Evolutionary conservation across 2,888 invertebrate genomes (phyloP), one percentile per base, ranked within the genome.

Genomic region (Chouioia cunea): DNA sequence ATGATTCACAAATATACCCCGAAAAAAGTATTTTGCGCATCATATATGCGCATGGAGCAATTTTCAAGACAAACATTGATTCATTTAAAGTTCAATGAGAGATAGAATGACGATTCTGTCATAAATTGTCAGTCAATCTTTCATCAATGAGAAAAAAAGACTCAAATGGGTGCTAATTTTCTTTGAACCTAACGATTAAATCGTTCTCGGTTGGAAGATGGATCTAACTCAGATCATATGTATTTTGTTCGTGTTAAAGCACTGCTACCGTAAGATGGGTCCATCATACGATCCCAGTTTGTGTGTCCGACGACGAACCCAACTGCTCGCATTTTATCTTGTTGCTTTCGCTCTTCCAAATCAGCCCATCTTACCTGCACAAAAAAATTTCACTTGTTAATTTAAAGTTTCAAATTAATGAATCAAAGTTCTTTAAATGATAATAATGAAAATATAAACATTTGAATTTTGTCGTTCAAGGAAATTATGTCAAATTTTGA

Each of bases 221-320:
- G 65, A 63, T 68, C 47, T 54, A 71, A 73, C 65, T 68, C 73
- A 57, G 75, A 74, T 85, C 81, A 85, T 83, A 96, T 95, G 86
- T 95, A 97, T 88, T 97, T 97, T 76, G 97, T 97, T 86, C 93
- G 93, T 70, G 97, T 97, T 59, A 98, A 91, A 15, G 97, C 97
- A 79, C 93, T 91, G 80, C 93, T 92, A 4, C 97, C 97, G 85
- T 92, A 92, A 27, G 93, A 92, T 2, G 95, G 95, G 86, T 97
- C 97, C 86, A 96, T 96, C 93, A 97, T 96, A 76, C 96, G 90
- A 75, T 93, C 91, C 98, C 97, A 98, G 85, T 98, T 95, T 0
- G 97, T 97, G 82, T 97, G 97, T 0, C 98, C 97, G 71, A 98
- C 96, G 64, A 98, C 96, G 87, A 98, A 98, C 22, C 98, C 98